These are phyloP conservation scores for Melipona quadrifasciata DNA, from an alignment of 1,140 invertebrate genomes.

Conservation along the genomic window DNA sequence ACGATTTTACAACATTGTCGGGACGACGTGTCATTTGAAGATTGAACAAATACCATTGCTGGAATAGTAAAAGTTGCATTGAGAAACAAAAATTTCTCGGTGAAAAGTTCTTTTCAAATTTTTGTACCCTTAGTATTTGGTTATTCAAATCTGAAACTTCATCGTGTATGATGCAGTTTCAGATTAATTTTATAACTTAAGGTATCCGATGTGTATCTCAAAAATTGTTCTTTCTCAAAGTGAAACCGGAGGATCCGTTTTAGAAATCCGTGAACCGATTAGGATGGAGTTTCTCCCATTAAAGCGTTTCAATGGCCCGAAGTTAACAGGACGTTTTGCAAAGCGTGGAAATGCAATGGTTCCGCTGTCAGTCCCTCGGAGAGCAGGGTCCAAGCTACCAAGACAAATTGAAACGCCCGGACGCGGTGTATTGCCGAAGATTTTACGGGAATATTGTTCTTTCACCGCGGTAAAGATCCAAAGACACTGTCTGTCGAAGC, in stretches of 20 bases:
- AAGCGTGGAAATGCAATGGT: conserved; percentile 38
- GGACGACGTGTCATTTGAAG: too few species aligned
- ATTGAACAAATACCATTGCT: too few species aligned
- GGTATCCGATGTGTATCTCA: too few species aligned
- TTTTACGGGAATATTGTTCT: background rate
- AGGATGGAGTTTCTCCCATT: conserved; percentile 2
- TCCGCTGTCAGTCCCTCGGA: conserved; percentile 8
- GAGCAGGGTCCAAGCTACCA: background rate
- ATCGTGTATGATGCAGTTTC: too few species aligned
- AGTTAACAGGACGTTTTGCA: background rate
- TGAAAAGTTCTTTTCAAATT: too few species aligned
- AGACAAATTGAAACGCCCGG: background rate
- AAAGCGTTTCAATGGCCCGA: background rate
- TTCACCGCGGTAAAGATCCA: background rate
- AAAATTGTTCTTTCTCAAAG: background rate
- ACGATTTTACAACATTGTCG: too few species aligned
- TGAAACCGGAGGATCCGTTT: background rate
- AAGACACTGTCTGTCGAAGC: background rate
- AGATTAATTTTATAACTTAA: too few species aligned
- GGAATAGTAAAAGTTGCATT: too few species aligned
- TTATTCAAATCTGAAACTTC: too few species aligned
- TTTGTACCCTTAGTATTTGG: too few species aligned
- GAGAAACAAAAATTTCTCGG: too few species aligned
- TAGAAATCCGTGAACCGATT: background rate
- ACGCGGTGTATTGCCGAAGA: background rate